Evolutionary conservation across 2,888 invertebrate genomes (phyloP), one percentile per base, ranked within the genome.

Genomic region (Malthinus flaveolus): DNA sequence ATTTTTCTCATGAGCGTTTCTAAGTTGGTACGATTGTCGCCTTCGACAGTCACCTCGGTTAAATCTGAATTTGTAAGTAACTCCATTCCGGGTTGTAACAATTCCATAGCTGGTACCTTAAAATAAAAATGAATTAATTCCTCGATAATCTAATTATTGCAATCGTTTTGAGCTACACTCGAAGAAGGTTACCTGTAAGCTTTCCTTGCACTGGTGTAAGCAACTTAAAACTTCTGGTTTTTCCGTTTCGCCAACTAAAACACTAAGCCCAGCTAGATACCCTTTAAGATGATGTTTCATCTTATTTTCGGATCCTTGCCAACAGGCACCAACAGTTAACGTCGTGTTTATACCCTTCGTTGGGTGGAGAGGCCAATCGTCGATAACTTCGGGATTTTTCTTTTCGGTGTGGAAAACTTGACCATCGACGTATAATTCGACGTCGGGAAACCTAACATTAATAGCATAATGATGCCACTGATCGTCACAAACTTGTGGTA

Each of bases 381-480:
- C 98, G 74, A 99, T 95, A 46, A 99, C 94, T 79, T 98, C 97
- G 0, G 97, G 96, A 68, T 95, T 96, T 74, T 89, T 88, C 73
- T 90, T 84, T 69, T 84, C 86, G 1, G 66, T 64, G 49, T 79
- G 77, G 68, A 79, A 87, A 42, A 87, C 81, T 72, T 89, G 88
- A 0, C 97, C 97, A 79, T 97, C 97, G 61, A 97, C 87, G 76
- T 86, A 92, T 59, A 97, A 82, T 63, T 89, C 89, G 44, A 95
- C 92, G 74, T 91, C 91, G 0, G 95, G 93, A 83, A 96, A 94
- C 67, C 95, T 89, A 3, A 97, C 91, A 75, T 93, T 94, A 39
- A 98, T 84, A 0, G 96, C 93, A 81, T 95, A 98, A 80, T 97
- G 97, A 83, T 99, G 98, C 98, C 98, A 99, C 73, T 95, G 91